Evolutionary conservation across 2,888 invertebrate genomes (phyloP).

Genomic region (Acanthococcus lagerstroemiae): DNA sequence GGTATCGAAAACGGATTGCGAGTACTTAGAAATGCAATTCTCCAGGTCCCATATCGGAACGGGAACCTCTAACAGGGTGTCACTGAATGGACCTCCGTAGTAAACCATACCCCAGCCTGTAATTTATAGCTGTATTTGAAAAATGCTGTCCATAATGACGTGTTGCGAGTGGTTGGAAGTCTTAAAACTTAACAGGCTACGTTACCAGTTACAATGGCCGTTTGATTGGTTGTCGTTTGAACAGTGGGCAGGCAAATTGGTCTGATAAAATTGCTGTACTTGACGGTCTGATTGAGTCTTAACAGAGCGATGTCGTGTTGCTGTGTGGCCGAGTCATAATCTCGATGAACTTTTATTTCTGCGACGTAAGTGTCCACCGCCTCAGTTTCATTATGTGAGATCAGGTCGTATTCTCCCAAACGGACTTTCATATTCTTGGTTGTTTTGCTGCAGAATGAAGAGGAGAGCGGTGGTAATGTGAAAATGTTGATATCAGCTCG

Average conservation of each 20-base stretch:
- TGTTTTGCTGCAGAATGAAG: no score
- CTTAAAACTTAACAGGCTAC: background rate
- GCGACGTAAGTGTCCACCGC: conserved; percentile 58
- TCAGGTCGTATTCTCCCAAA: conserved; percentile 73
- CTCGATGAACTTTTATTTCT: conserved; percentile 56
- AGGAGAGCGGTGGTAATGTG: no score
- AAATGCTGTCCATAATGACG: background rate
- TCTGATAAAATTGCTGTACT: conserved; percentile 70
- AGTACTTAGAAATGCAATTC: conserved; percentile 53
- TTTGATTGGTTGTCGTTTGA: conserved; percentile 44
- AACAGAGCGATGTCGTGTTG: conserved; percentile 69
- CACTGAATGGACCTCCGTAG: conserved; percentile 59
- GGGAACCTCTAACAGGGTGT: conserved; percentile 62
- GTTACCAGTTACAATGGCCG: conserved; percentile 40
- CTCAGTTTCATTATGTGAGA: conserved; percentile 54
- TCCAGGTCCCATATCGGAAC: conserved; percentile 67
- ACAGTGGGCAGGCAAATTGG: conserved; percentile 63
- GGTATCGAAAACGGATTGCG: conserved; percentile 55
- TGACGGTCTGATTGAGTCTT: conserved; percentile 53
- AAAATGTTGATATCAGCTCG: no score
- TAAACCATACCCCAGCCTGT: conserved; percentile 64
- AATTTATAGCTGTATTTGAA: background rate
- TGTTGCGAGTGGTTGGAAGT: background rate
- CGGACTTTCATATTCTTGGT: conserved; percentile 56
- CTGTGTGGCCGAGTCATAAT: conserved; percentile 57